Conservation (phyloP, 2,113 vertebrate genomes). For the Ptilonorhynchus violaceus region DNA sequence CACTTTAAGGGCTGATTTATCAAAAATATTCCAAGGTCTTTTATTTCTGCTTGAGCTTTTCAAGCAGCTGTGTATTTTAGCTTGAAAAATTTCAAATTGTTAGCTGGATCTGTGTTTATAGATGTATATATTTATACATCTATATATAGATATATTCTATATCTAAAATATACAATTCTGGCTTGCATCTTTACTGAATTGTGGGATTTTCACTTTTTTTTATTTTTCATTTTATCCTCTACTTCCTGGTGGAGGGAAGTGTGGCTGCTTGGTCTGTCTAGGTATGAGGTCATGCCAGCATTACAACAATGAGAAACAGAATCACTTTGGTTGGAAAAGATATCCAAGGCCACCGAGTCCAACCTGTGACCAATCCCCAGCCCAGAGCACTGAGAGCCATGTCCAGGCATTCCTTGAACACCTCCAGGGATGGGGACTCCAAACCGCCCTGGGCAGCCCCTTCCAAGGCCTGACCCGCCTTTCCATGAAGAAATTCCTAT, state of each 20-base stretch:
- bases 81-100: neutral
- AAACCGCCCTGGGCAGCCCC: neutral
- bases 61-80: neutral
- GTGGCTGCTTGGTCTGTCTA: neutral
- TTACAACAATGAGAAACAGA: neutral
- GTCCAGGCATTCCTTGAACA: neutral
- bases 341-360: neutral
- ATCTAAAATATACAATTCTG: neutral
- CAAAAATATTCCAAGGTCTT: neutral
- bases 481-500: neutral
- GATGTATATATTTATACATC: neutral
- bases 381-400: no score
- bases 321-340: neutral
- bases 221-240: neutral
- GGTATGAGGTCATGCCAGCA: neutral
- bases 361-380: neutral
- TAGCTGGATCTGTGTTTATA: neutral
- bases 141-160: neutral
- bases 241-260: neutral
- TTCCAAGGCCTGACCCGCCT: fast-evolving
- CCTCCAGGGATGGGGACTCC: neutral
- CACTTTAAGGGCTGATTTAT: neutral
- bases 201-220: neutral
- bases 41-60: neutral
- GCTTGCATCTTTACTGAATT: neutral